Evolutionary conservation across 2,888 invertebrate species (phyloP), one percentile per base, ranked within the genome.

Genomic region (Monochamus alternatus): DNA sequence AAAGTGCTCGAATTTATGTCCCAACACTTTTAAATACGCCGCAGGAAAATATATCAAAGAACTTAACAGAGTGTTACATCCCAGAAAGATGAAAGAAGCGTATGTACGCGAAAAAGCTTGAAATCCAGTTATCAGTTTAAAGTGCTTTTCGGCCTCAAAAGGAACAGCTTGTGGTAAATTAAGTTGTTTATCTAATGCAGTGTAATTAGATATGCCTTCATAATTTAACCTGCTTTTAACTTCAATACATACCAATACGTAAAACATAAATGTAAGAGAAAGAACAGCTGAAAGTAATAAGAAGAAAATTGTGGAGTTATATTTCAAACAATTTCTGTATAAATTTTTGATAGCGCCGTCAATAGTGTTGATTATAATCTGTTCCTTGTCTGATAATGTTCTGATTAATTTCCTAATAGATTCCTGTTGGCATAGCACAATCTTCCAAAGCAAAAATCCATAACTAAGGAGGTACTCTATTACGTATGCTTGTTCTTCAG

Each of bases 381-480:
- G 58, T 38, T 59, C 59, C 8, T 14, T 58, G 7, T n/a, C 4
- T 12, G 14, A 52, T 55, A 52, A 3, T 38, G 30, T 3, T 9
- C 12, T 32, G 5, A 66, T n/a, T 8, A 63, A 64, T 55, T 62
- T 64, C 64, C n/a, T 58, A 58, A 64, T 52, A 7, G 14, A 22
- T 3, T 44, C 4, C 7, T 30, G 32, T 66, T 60, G 65, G 4
- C 8, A 47, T n/a, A 73, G 5, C n/a, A 60, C 32, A 22, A 66
- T 66, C 66, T 73, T 73, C 73, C 73, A 73, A n/a, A 60, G 31
- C 2, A 66, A 30, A 38, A 73, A 66, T 7, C 10, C 22, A 12
- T 73, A 73, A 5, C 12, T 3, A 0, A 73, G 12, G 3, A 12
- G 1, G 14, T 64, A 38, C 30, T 64, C 38, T 12, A 55, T 55